phyloP scores from a whole-genome alignment of 2,888 invertebrate species.

The Ypsolopha scabrella region DNA sequence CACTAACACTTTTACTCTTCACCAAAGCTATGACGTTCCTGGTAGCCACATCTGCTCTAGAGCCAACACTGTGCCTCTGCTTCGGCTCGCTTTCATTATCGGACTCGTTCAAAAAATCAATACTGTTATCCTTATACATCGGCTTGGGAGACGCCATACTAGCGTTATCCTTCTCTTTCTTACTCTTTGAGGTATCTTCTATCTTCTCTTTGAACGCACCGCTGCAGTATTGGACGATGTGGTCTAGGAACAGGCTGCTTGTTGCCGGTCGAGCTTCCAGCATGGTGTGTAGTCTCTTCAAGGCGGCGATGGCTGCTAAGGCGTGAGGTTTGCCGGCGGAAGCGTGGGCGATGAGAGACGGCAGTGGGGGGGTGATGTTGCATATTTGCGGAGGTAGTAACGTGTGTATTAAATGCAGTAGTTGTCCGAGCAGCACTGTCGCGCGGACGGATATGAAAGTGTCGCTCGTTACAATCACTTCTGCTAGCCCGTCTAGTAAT shows the following conservation, averaged over 20 bases:
- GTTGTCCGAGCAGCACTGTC: constrained; percentile 89
- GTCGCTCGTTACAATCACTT: constrained; percentile 92
- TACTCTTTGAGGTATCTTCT: constrained; percentile 42
- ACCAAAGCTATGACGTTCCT: constrained; percentile 57
- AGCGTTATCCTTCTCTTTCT: constrained; percentile 53
- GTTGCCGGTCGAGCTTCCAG: constrained; percentile 85
- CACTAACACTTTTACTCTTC: constrained; percentile 62
- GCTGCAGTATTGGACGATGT: constrained; percentile 74
- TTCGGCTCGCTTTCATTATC: constrained; percentile 51
- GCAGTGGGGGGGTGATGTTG: constrained; percentile 85
- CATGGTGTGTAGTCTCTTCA: constrained; percentile 83
- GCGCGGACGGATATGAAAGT: constrained; percentile 92
- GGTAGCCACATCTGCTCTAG: constrained; percentile 48
- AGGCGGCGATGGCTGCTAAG: constrained; percentile 82
- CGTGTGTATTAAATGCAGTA: constrained; percentile 87
- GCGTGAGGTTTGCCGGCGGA: constrained; percentile 85
- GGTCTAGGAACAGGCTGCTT: constrained; percentile 86
- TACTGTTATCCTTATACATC: constrained; percentile 41
- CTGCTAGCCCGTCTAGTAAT: constrained; percentile 87
- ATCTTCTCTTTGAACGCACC: constrained; percentile 40
- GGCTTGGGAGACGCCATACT: constrained; percentile 38
- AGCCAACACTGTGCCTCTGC: constrained; percentile 55
- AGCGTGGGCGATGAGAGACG: constrained; percentile 84
- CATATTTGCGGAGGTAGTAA: constrained; percentile 90
- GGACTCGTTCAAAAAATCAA: constrained; percentile 52